These are phyloP conservation scores for Brenthis ino DNA, from an alignment of 2,888 invertebrate genomes.

Conservation along the genomic window DNA sequence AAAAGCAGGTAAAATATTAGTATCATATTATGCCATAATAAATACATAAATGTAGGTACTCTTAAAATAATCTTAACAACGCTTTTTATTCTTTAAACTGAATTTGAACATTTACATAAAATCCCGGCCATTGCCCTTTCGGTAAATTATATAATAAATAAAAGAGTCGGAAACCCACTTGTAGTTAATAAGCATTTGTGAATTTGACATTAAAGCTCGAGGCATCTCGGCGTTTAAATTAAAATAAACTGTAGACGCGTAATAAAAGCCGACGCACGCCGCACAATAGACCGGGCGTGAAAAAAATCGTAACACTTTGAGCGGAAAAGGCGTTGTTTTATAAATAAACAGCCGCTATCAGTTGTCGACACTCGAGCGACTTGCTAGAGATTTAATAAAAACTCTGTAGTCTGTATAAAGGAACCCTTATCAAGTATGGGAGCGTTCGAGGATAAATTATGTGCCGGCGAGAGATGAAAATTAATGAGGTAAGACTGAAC, in stretches of 20 bases:
- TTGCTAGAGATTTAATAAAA: slow-evolving; percentile 74
- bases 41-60: not conserved
- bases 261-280: slow-evolving; percentile 44
- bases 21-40: not conserved
- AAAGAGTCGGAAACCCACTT: slow-evolving; percentile 24
- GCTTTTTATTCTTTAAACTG: not conserved
- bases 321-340: slow-evolving; percentile 75
- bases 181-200: slow-evolving; percentile 42
- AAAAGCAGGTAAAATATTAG: too few species aligned
- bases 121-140: not conserved
- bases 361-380: slow-evolving; percentile 76
- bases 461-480: slow-evolving; percentile 77
- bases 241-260: slow-evolving; percentile 45
- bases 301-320: slow-evolving; percentile 65
- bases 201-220: slow-evolving; percentile 40
- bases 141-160: slow-evolving; percentile 26
- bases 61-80: slow-evolving; percentile 1
- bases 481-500: slow-evolving; percentile 79
- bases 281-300: slow-evolving; percentile 45
- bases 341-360: slow-evolving; percentile 80
- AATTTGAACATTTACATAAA: not conserved
- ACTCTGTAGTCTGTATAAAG: slow-evolving; percentile 63
- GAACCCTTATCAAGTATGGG: slow-evolving; percentile 77
- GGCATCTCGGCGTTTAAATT: slow-evolving; percentile 43
- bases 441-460: slow-evolving; percentile 80